These are phyloP conservation scores for Cossypha niveicapilla DNA, from an alignment of 2,797 vertebrate genomes.

Conservation along the genomic window DNA sequence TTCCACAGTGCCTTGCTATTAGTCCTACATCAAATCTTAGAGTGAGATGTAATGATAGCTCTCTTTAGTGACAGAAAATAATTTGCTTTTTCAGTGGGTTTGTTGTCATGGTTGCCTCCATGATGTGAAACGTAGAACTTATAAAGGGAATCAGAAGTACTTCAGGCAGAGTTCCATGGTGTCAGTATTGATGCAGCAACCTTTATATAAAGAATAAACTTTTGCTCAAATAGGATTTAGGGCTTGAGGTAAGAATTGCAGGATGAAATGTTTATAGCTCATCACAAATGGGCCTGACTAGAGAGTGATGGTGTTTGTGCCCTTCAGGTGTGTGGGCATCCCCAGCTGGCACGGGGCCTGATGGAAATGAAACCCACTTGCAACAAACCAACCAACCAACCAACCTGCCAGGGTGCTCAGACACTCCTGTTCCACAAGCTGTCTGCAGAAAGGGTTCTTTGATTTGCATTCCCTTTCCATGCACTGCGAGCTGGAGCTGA, in stretches of 20 bases:
- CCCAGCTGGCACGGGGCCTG: neutral
- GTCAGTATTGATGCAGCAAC: neutral
- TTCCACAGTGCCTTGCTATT: neutral
- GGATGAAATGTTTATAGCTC: neutral
- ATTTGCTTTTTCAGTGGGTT: neutral
- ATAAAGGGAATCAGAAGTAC: neutral
- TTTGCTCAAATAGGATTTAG: neutral
- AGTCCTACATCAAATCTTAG: neutral
- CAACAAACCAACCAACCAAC: neutral
- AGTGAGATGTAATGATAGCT: neutral
- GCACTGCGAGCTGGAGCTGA: neutral
- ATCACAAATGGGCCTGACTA: neutral
- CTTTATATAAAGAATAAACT: neutral
- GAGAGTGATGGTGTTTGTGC: neutral
- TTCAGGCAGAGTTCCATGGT: neutral
- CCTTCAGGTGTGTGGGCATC: neutral
- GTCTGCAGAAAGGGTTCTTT: neutral
- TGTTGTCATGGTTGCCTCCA: slow-evolving; percentile 14
- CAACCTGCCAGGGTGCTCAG: neutral
- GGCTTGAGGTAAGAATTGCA: neutral
- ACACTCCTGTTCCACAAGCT: neutral
- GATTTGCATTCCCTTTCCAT: neutral
- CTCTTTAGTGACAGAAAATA: neutral
- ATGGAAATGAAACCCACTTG: neutral
- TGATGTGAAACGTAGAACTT: neutral